Conservation (phyloP, 2,797 vertebrate species). For the Xenopus petersii region DNA sequence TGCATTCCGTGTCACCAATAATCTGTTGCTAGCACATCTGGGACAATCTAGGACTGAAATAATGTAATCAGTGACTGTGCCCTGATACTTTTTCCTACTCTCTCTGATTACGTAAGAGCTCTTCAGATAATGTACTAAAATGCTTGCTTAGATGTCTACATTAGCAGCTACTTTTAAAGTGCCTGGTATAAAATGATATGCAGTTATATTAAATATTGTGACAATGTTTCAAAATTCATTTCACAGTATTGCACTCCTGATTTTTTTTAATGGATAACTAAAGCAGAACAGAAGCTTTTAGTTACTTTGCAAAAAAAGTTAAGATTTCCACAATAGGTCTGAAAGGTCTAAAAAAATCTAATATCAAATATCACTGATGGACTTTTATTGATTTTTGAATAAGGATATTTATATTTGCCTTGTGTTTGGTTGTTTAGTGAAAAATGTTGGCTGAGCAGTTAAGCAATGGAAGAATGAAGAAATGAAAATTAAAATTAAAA, state of each 20-base stretch:
- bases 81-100: constrained; percentile 27
- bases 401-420: no score
- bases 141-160: constrained; percentile 38
- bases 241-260: constrained; percentile 21
- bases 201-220: constrained; percentile 36
- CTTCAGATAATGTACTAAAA: constrained; percentile 46
- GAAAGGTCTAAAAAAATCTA: no score
- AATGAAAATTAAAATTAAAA: no score
- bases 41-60: constrained; percentile 38
- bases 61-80: constrained; percentile 38
- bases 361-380: no score
- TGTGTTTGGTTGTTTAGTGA: no score
- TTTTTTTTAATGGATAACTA: constrained; percentile 24
- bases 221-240: constrained; percentile 30
- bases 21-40: constrained; percentile 39
- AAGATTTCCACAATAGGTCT: no score
- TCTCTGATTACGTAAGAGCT: constrained; percentile 40
- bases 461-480: no score
- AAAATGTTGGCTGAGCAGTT: no score
- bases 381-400: no score
- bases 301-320: background rate
- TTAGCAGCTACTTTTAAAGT: constrained; percentile 36
- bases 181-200: constrained; percentile 37
- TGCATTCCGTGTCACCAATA: constrained; percentile 24
- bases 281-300: constrained; percentile 19